phyloP scores from a whole-genome alignment of 1,140 invertebrate species.

The Micrasema longulum region DNA sequence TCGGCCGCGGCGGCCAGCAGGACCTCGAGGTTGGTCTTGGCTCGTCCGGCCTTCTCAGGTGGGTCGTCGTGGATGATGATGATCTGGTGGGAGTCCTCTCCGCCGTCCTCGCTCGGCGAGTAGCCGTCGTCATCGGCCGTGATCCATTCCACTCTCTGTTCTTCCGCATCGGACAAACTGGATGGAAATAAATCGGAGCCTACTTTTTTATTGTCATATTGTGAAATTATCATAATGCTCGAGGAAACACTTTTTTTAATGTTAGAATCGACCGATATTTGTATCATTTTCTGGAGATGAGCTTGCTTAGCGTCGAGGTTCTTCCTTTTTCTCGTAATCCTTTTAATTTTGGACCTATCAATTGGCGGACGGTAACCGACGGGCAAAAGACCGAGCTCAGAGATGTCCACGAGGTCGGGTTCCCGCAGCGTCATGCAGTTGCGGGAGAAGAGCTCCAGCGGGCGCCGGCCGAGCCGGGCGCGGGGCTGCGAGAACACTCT shows the following conservation, averaged over 20 bases:
- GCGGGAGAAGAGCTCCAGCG: not conserved
- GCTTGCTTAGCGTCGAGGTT: constrained; percentile 21
- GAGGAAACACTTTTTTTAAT: no score
- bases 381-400: constrained; percentile 26
- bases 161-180: not conserved
- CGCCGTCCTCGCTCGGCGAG: constrained; percentile 1
- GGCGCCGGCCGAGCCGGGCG: not conserved
- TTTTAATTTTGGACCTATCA: constrained; percentile 37
- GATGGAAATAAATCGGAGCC: not conserved
- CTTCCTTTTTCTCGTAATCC: constrained; percentile 34
- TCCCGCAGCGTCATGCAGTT: constrained; percentile 19
- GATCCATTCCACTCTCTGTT: not conserved
- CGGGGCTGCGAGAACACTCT: constrained; percentile 6
- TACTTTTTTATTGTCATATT: not conserved
- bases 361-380: constrained; percentile 28
- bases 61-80: constrained; percentile 35
- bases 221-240: no score
- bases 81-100: constrained; percentile 33
- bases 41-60: not conserved
- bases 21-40: constrained; percentile 13
- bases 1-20: constrained; percentile 12
- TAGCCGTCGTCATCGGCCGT: constrained; percentile 22
- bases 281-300: constrained; percentile 23
- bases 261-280: not conserved
- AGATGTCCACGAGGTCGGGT: not conserved